Conservation (phyloP, 2,113 vertebrate genomes). For the Oryctolagus cuniculus region DNA sequence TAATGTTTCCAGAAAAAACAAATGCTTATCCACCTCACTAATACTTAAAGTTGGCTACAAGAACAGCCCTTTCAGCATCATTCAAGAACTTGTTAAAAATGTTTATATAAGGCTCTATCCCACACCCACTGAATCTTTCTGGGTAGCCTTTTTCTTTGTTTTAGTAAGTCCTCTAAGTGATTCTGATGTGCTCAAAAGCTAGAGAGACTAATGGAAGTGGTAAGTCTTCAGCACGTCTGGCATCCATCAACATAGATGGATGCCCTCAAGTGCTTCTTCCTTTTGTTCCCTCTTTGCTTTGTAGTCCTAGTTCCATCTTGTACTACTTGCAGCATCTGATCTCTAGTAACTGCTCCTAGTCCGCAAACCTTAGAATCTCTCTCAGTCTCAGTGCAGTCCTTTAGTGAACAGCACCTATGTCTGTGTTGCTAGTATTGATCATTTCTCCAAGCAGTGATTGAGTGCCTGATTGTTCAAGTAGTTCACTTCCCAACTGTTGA, state of each 20-base stretch:
- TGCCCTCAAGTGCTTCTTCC: neutral
- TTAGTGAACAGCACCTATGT: neutral
- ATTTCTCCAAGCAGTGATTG: neutral
- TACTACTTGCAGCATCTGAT: neutral
- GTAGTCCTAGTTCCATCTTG: neutral
- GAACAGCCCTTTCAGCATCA: neutral
- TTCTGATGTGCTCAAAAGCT: neutral
- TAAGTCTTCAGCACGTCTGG: neutral
- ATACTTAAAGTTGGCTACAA: neutral
- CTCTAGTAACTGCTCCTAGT: neutral
- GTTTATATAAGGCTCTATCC: neutral
- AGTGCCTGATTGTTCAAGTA: neutral
- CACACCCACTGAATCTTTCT: neutral
- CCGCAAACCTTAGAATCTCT: neutral
- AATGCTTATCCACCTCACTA: neutral
- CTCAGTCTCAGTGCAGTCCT: neutral
- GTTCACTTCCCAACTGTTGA: neutral
- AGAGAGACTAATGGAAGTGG: neutral
- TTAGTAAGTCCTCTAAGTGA: neutral
- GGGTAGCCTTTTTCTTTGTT: neutral
- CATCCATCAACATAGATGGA: neutral
- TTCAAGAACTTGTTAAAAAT: neutral
- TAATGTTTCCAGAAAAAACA: neutral
- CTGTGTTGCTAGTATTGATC: neutral
- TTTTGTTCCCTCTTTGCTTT: neutral